Percentiles rank a stretch among this genome's conserved stretches.
phyloP scores from a whole-genome alignment of 2,888 invertebrate species.

The Euplagia quadripunctaria region DNA sequence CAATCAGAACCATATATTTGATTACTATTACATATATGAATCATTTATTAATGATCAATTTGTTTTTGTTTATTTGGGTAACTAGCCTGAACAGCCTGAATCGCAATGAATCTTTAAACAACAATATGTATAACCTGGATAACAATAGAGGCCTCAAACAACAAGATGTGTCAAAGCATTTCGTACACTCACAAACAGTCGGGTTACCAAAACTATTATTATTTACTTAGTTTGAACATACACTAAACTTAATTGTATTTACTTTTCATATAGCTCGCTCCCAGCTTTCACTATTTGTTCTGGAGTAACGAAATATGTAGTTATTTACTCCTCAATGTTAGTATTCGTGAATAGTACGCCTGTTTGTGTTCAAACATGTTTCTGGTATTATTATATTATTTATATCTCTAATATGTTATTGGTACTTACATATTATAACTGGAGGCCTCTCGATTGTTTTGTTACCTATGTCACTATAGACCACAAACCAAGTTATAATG shows the following conservation, averaged over 20 bases:
- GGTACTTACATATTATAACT: background rate
- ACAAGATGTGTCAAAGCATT: background rate
- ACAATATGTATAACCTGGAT: background rate
- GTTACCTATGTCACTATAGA: background rate
- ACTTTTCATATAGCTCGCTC: constrained; percentile 20
- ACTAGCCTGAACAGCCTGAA: no score
- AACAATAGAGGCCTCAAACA: background rate
- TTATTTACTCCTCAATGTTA: constrained; percentile 5
- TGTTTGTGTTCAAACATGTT: background rate
- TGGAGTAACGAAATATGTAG: constrained; percentile 9
- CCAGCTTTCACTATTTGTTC: background rate
- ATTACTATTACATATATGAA: no score
- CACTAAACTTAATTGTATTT: constrained; percentile 38
- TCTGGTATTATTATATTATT: background rate
- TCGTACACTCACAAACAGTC: constrained; percentile 19
- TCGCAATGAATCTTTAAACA: no score
- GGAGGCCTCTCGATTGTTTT: background rate
- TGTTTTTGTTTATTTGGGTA: no score
- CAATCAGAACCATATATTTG: no score
- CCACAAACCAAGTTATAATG: background rate
- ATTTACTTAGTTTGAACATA: constrained; percentile 25
- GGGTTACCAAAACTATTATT: constrained; percentile 28
- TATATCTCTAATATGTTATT: no score
- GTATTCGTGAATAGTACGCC: constrained; percentile 2
- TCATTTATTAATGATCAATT: no score